These are phyloP conservation scores for Propsilocerus akamusi DNA, from an alignment of 1,140 invertebrate species.

Conservation along the genomic window DNA sequence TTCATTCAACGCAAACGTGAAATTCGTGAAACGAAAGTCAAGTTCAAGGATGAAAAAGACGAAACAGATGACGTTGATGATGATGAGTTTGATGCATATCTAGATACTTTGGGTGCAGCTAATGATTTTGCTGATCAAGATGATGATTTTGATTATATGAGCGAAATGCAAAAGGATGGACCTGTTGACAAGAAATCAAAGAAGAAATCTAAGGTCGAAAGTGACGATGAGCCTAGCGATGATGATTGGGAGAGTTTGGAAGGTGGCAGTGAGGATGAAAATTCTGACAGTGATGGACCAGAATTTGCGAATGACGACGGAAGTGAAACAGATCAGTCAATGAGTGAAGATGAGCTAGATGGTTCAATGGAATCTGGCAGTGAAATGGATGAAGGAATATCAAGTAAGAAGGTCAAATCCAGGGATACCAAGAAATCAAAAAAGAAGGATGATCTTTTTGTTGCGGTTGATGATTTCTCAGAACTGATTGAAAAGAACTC, in stretches of 20 bases:
- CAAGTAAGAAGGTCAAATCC: conserved; percentile 9
- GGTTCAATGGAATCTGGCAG: conserved; percentile 14
- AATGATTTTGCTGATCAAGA: conserved; percentile 15
- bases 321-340: background rate
- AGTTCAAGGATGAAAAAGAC: conserved; percentile 10
- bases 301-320: conserved; percentile 8
- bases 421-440: conserved; percentile 21
- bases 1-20: conserved; percentile 21
- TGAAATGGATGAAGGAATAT: conserved; percentile 15
- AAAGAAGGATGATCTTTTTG: conserved; percentile 32
- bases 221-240: conserved; percentile 24
- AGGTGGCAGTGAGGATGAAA: conserved; percentile 21
- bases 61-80: conserved; percentile 20
- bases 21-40: conserved; percentile 14
- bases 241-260: conserved; percentile 20
- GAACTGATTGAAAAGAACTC: conserved; percentile 48
- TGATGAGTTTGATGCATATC: conserved; percentile 50
- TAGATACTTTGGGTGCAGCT: conserved; percentile 38
- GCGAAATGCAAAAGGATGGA: conserved; percentile 28
- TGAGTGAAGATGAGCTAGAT: background rate
- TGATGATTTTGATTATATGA: conserved; percentile 35
- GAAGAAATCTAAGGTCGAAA: conserved; percentile 23
- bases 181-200: conserved; percentile 23
- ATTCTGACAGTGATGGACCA: conserved; percentile 10
- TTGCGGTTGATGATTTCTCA: conserved; percentile 55